Percentiles rank a stretch among this genome's conserved stretches.
Conservation (phyloP, 2,888 invertebrate genomes). For the Dasysyrphus tricinctus region DNA sequence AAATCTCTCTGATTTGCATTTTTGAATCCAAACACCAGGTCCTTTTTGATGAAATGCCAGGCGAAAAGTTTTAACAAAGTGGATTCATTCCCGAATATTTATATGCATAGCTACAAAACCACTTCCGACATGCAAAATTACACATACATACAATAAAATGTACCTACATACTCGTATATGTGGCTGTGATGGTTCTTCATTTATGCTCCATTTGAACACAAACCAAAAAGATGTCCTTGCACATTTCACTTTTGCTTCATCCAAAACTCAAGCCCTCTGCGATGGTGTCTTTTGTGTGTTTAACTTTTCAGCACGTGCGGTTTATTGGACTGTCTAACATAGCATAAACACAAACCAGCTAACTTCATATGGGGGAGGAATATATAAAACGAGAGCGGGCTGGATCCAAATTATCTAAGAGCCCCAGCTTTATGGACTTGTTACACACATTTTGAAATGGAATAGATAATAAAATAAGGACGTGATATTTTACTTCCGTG, state of each 20-base stretch:
- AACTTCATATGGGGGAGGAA: conserved; percentile 19
- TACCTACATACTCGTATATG: neutral
- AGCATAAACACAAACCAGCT: conserved; percentile 22
- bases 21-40: neutral
- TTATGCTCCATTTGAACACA: conserved; percentile 46
- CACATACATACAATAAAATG: conserved; percentile 1
- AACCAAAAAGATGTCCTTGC: conserved; percentile 53
- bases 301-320: conserved; percentile 68
- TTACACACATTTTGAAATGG: conserved; percentile 72
- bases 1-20: conserved; percentile 1
- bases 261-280: conserved; percentile 18
- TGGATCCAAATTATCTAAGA: conserved; percentile 67
- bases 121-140: conserved; percentile 5
- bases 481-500: conserved; percentile 61
- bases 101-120: neutral
- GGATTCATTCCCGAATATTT: neutral
- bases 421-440: conserved; percentile 66
- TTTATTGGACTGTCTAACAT: conserved; percentile 59
- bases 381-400: conserved; percentile 31
- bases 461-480: conserved; percentile 74
- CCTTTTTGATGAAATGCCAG: conserved; percentile 11
- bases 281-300: conserved; percentile 40
- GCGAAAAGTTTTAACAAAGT: conserved; percentile 7
- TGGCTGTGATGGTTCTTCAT: conserved; percentile 15
- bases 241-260: conserved; percentile 50